A percentile compares a stretch with the other conserved stretches of the same genome.
Conservation (phyloP, 2,797 vertebrate genomes). For the Pterois miles region DNA sequence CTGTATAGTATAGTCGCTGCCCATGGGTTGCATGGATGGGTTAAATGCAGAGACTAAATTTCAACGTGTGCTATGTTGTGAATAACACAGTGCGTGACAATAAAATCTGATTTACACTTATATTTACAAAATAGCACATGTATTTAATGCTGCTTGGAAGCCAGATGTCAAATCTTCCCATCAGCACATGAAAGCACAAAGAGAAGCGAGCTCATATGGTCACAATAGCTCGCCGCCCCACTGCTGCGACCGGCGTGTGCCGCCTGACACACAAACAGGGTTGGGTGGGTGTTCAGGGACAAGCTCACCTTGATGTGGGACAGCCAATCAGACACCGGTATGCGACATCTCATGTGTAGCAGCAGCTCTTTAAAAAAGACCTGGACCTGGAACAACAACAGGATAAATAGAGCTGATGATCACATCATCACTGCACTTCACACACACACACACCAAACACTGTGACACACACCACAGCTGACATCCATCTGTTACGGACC, state of each 20-base stretch:
- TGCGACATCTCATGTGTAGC: conserved; percentile 12
- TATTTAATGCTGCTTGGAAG: background rate
- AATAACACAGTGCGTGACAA: no score
- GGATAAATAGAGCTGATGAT: conserved; percentile 4
- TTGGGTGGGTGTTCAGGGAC: conserved; percentile 24
- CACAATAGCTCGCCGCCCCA: background rate
- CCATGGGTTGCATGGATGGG: no score
- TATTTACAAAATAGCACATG: no score
- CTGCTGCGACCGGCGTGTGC: background rate
- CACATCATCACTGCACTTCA: conserved; percentile 8
- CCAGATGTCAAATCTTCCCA: conserved; percentile 1
- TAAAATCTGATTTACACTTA: no score
- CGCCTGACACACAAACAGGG: conserved; percentile 21
- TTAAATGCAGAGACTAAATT: no score
- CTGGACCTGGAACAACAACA: background rate
- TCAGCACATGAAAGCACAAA: conserved; percentile 9
- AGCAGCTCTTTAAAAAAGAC: conserved; percentile 33
- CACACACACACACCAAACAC: conserved; percentile 17
- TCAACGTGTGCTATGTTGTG: no score
- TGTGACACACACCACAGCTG: background rate
- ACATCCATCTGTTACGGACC: conserved; percentile 1
- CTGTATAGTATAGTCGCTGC: no score
- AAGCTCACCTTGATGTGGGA: conserved; percentile 53
- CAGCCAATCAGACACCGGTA: conserved; percentile 42
- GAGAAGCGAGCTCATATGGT: background rate